Conservation (phyloP, 1,140 invertebrate genomes). For the Drosophila fuyamai region DNA sequence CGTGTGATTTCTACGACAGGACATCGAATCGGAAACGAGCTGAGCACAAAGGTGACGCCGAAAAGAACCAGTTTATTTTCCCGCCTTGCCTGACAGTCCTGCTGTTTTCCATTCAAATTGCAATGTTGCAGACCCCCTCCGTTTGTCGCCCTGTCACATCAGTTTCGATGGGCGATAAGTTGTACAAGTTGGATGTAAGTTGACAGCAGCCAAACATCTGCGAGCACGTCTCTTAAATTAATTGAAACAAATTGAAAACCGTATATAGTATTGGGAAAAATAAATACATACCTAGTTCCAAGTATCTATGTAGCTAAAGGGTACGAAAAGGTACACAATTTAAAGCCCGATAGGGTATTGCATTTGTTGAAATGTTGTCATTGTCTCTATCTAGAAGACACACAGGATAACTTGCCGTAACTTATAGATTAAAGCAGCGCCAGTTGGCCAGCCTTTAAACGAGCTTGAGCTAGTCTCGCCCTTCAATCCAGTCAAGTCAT, state of each 20-base stretch:
- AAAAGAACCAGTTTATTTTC: conserved; percentile 30
- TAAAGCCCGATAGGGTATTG: no score
- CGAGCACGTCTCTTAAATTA: conserved; percentile 52
- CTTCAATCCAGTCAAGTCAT: not conserved
- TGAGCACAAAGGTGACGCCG: conserved; percentile 15
- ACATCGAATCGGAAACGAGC: conserved; percentile 43
- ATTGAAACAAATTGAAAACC: conserved; percentile 70
- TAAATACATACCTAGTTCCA: no score
- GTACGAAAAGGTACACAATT: no score
- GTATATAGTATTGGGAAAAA: no score
- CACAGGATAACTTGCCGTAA: conserved; percentile 2
- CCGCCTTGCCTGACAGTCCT: conserved; percentile 6
- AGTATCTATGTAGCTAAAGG: no score
- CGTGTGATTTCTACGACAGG: conserved; percentile 70
- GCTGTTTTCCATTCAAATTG: conserved; percentile 48
- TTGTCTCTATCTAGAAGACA: not conserved
- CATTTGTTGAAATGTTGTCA: not conserved
- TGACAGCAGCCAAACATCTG: conserved; percentile 16
- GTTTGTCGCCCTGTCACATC: conserved; percentile 42
- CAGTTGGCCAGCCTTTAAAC: conserved; percentile 29
- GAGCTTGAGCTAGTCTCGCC: not conserved
- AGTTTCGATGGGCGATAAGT: conserved; percentile 58
- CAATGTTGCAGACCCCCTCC: conserved; percentile 8
- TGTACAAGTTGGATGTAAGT: conserved; percentile 38
- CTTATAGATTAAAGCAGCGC: conserved; percentile 32